Base-by-base conservation (phyloP, 2,888 invertebrate species). In the Aleiodes alternator region DNA sequence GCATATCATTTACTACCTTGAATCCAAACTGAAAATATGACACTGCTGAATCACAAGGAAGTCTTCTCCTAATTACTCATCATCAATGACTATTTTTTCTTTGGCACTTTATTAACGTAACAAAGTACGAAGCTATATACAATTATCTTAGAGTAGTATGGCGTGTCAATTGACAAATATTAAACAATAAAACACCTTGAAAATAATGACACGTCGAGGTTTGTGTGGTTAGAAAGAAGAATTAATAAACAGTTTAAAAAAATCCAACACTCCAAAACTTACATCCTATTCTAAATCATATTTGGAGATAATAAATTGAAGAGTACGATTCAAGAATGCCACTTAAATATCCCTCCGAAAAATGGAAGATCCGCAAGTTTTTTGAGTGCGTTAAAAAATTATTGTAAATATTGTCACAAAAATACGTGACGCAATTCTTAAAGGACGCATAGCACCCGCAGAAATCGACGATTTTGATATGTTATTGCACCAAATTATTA, bases 21-120 rank as follows among this genome's bases (percentile, higher is more conserved):
- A 50, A 68, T 29, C n/a, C n/a, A 50, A 55, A 56, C 34, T 56
- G 31, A 5, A 76, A 31, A 66, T n/a, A 34, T 53, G 57, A 66
- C 34, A 66, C 56, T 12, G 38, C 57, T 31, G 7, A 8, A 23
- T 23, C 23, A 23, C 23, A 23, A 23, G 23, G 23, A 23, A 23
- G 2, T 23, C 23, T 23, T 23, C 23, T 23, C 23, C 23, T 23
- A 23, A 23, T 23, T 23, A 23, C 23, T 57, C 9, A 70, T 9
- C 57, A 50, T 48, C 12, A 43, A 55, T 69, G 43, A 16, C 68
- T 72, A 61, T 70, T 78, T 84, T 88, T 87, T 88, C 88, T 88
- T 88, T 88, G 88, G 88, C 87, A 88, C 87, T 88, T 88, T 88
- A 88, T 87, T 87, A 82, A 81, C 76, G 79, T 85, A 84, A 85